phyloP scores from a whole-genome alignment of 2,888 invertebrate species.

The Ormyrus pomaceus region DNA sequence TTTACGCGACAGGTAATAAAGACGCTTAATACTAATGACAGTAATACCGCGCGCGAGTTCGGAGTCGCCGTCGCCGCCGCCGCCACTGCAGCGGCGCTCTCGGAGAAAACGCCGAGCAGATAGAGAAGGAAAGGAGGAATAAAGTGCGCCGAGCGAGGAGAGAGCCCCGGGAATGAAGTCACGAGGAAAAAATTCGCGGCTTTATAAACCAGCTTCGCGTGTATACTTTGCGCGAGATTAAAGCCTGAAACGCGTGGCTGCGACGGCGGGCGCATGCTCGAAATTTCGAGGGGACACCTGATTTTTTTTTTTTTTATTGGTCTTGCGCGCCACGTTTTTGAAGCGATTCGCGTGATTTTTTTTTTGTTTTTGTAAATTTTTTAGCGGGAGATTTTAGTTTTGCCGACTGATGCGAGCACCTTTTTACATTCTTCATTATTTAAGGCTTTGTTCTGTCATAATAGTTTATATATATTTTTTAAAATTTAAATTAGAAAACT shows the following conservation, averaged over 20 bases:
- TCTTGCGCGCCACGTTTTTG: too few relatives aligned
- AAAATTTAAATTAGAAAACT: too few relatives aligned
- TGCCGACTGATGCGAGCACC: not conserved
- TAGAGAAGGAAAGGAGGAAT: not conserved
- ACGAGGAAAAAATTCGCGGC: not conserved
- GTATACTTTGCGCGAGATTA: not conserved
- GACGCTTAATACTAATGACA: slow-evolving; percentile 61
- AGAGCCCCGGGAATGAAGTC: not conserved
- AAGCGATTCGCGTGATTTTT: too few relatives aligned
- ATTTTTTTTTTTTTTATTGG: too few relatives aligned
- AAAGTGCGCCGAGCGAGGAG: not conserved
- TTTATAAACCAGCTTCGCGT: not conserved
- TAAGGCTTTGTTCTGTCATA: too few relatives aligned
- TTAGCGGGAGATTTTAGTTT: not conserved
- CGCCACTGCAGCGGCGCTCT: not conserved
- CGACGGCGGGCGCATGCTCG: not conserved
- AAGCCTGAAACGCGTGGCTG: not conserved
- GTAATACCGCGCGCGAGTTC: slow-evolving; percentile 35
- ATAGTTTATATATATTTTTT: too few relatives aligned
- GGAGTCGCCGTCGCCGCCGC: not conserved
- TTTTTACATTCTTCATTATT: not conserved
- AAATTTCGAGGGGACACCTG: not conserved
- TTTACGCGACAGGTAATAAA: slow-evolving; percentile 61
- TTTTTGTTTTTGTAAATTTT: too few relatives aligned
- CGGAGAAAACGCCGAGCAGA: not conserved